A percentile compares a stretch with the other conserved stretches of the same genome.
Evolutionary conservation across 2,888 invertebrate species (phyloP).

Genomic region (Mactromeris polynyma): DNA sequence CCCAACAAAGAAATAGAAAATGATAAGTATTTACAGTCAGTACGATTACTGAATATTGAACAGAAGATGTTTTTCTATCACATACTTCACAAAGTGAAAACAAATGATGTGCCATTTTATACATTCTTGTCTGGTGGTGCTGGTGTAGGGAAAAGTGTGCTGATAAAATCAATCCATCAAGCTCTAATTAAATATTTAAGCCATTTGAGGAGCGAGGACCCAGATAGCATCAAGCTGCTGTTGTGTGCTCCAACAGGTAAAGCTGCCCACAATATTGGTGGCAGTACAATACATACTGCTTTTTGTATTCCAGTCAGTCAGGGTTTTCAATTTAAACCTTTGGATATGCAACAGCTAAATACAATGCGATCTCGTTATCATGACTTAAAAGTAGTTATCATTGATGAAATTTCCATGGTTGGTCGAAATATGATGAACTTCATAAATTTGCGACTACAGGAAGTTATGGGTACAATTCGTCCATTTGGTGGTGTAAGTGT

Average conservation of each 20-base stretch:
- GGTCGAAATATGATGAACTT: slow-evolving; percentile 66
- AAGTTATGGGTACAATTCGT: slow-evolving; percentile 53
- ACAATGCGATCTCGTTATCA: slow-evolving; percentile 19
- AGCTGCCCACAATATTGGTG: slow-evolving; percentile 68
- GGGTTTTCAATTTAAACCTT: slow-evolving; percentile 48
- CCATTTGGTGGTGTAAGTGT: slow-evolving; percentile 65
- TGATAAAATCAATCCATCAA: slow-evolving; percentile 26
- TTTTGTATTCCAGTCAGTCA: slow-evolving; percentile 58
- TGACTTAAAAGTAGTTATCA: slow-evolving; percentile 54
- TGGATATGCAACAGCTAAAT: slow-evolving; percentile 64
- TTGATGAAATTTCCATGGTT: slow-evolving; percentile 76
- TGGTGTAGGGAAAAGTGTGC: slow-evolving; percentile 45
- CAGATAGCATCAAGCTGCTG: slow-evolving; percentile 48
- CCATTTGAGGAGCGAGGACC: slow-evolving; percentile 45
- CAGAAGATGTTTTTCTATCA: slow-evolving; percentile 63
- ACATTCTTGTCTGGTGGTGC: slow-evolving; percentile 48
- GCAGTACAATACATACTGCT: slow-evolving; percentile 62
- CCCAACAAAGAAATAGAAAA: slow-evolving; percentile 27
- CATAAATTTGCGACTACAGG: slow-evolving; percentile 66
- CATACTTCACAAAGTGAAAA: slow-evolving; percentile 44
- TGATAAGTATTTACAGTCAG: slow-evolving; percentile 3
- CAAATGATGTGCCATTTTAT: slow-evolving; percentile 22
- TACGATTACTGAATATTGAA: slow-evolving; percentile 48
- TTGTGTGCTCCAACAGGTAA: slow-evolving; percentile 69
- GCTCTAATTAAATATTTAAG: slow-evolving; percentile 28